Percentiles rank a stretch among this genome's conserved stretches.
These are phyloP conservation scores for Halocynthia roretzi DNA, from an alignment of 23 tunicate species.

Conservation along the genomic window DNA sequence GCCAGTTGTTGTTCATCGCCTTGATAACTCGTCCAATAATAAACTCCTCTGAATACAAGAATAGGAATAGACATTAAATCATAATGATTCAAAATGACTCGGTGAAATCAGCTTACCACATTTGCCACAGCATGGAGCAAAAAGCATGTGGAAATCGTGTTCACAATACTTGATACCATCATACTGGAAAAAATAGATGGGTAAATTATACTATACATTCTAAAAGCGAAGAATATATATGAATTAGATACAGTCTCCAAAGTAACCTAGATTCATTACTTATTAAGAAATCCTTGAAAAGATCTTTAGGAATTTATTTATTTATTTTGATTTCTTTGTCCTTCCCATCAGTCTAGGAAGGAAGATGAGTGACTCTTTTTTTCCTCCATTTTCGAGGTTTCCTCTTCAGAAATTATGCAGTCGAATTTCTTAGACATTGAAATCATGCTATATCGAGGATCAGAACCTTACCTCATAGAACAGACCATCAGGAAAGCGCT, in stretches of 20 bases:
- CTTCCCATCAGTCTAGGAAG: too few species aligned
- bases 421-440: not conserved
- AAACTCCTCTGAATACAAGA: slow-evolving; percentile 66
- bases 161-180: slow-evolving; percentile 96
- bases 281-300: too few species aligned
- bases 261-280: too few species aligned
- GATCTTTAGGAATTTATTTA: too few species aligned
- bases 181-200: slow-evolving; percentile 34
- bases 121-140: slow-evolving; percentile 96
- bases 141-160: slow-evolving; percentile 95
- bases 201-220: too few species aligned
- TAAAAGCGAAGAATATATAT: too few species aligned
- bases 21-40: slow-evolving; percentile 92
- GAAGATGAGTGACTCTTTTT: too few species aligned
- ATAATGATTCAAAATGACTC: not conserved
- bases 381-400: too few species aligned
- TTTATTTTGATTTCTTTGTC: too few species aligned
- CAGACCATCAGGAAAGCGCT: slow-evolving; percentile 87
- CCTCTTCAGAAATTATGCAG: not conserved
- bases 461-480: slow-evolving; percentile 57
- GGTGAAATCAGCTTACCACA: slow-evolving; percentile 64
- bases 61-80: not conserved
- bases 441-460: too few species aligned
- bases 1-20: slow-evolving; percentile 97
- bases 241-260: too few species aligned